Conservation (phyloP, 1,140 invertebrate species). For the Phocides pigmalion region DNA sequence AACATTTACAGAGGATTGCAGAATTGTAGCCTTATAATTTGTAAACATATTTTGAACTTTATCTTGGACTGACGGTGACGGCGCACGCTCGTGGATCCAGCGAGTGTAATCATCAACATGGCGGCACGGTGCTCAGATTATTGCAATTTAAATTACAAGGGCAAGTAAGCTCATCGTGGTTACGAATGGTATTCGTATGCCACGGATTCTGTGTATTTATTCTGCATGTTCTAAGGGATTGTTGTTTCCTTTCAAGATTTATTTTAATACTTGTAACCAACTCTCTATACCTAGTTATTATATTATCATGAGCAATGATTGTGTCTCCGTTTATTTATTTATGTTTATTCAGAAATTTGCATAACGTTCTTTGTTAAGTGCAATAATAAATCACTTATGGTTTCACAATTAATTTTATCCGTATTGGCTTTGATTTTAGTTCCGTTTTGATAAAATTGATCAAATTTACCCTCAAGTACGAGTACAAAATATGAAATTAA, state of each 20-base stretch:
- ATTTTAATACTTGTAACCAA: too few relatives aligned
- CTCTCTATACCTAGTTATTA: not conserved
- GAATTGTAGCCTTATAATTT: slow-evolving; percentile 15
- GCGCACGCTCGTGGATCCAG: slow-evolving; percentile 2
- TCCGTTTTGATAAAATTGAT: slow-evolving; percentile 1
- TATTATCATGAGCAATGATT: not conserved
- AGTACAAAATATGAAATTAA: too few relatives aligned
- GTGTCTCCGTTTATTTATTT: slow-evolving; percentile 1
- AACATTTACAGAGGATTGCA: slow-evolving; percentile 9
- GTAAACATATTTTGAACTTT: slow-evolving; percentile 15
- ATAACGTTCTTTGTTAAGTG: slow-evolving; percentile 11
- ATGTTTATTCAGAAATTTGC: slow-evolving; percentile 11
- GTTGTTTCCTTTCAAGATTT: too few relatives aligned
- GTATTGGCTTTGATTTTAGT: not conserved
- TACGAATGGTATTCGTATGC: not conserved
- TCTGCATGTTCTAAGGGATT: not conserved
- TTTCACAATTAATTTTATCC: slow-evolving; percentile 1
- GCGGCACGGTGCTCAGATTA: slow-evolving; percentile 10
- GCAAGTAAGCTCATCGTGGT: slow-evolving; percentile 16
- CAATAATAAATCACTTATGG: not conserved
- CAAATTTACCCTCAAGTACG: not conserved
- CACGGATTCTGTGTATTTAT: not conserved
- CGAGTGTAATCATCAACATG: slow-evolving; percentile 3
- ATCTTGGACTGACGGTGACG: slow-evolving; percentile 4
- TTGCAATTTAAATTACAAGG: slow-evolving; percentile 25